A percentile compares a stretch with the other conserved stretches of the same genome.
These are phyloP conservation scores for Drosophila sulfurigaster DNA, from an alignment of 1,140 invertebrate species.

Conservation along the genomic window DNA sequence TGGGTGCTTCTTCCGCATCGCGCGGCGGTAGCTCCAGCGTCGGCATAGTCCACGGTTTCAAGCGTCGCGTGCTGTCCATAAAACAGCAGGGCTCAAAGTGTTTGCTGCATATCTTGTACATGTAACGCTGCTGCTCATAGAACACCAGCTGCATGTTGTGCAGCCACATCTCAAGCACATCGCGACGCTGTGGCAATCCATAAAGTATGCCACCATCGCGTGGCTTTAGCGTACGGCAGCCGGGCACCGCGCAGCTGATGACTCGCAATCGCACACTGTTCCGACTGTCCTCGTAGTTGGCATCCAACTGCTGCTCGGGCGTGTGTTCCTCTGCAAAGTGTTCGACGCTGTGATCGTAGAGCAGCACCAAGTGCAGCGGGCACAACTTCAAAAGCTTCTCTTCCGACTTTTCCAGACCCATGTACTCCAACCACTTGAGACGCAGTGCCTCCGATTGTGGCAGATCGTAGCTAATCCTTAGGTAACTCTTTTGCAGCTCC, in stretches of 20 bases:
- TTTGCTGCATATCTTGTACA: slow-evolving; percentile 60
- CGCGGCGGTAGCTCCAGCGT: slow-evolving; percentile 55
- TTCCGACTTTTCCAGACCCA: slow-evolving; percentile 36
- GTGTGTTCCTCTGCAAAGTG: slow-evolving; percentile 43
- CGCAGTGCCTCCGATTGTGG: slow-evolving; percentile 39
- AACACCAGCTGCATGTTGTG: slow-evolving; percentile 59
- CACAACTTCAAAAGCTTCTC: slow-evolving; percentile 44
- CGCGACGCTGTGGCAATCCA: slow-evolving; percentile 51
- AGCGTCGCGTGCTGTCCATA: slow-evolving; percentile 30
- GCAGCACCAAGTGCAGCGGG: slow-evolving; percentile 55
- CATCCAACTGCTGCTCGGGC: slow-evolving; percentile 15
- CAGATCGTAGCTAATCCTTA: slow-evolving; percentile 32
- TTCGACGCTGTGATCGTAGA: slow-evolving; percentile 54
- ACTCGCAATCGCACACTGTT: slow-evolving; percentile 45
- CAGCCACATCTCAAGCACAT: slow-evolving; percentile 69
- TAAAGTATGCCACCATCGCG: slow-evolving; percentile 55
- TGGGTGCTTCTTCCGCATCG: slow-evolving; percentile 3
- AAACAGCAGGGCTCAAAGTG: slow-evolving; percentile 66
- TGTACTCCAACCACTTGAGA: slow-evolving; percentile 39
- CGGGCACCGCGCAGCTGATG: slow-evolving; percentile 54
- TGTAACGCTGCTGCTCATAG: slow-evolving; percentile 57
- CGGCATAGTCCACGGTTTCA: slow-evolving; percentile 65
- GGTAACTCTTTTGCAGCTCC: slow-evolving; percentile 47
- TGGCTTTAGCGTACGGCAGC: slow-evolving; percentile 48
- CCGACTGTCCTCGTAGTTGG: slow-evolving; percentile 43